phyloP scores from a whole-genome alignment of 2,113 vertebrate species.

The Okapia johnstoni region DNA sequence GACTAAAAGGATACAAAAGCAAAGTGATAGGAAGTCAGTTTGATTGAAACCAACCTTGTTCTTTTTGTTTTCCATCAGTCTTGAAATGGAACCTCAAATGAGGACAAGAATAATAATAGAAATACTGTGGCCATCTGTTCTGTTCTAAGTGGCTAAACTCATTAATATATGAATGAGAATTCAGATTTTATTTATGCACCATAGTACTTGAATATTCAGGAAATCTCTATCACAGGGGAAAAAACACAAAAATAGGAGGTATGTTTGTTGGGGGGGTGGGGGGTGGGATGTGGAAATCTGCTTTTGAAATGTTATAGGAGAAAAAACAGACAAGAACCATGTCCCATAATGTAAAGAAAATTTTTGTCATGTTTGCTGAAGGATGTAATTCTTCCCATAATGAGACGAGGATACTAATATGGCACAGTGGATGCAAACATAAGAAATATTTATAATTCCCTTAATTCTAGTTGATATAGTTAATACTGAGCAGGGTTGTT shows the following conservation, averaged over 20 bases:
- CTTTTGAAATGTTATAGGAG: neutral
- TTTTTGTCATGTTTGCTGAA: neutral
- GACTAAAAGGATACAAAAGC: slow-evolving; percentile 17
- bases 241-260: neutral
- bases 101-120: slow-evolving; percentile 41
- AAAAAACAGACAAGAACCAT: neutral
- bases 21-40: slow-evolving; percentile 14
- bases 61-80: slow-evolving; percentile 46
- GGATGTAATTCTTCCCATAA: neutral
- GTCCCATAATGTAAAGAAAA: neutral
- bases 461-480: neutral
- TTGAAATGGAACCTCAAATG: slow-evolving; percentile 59
- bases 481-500: neutral
- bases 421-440: neutral
- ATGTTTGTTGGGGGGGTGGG: neutral
- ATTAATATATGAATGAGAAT: slow-evolving; percentile 61
- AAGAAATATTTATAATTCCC: neutral
- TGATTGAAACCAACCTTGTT: slow-evolving; percentile 41
- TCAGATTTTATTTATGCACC: slow-evolving; percentile 20
- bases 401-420: neutral
- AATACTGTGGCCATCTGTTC: slow-evolving; percentile 46
- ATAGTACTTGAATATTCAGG: slow-evolving; percentile 18
- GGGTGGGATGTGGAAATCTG: neutral
- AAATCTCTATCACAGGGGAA: slow-evolving; percentile 8
- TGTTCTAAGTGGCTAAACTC: slow-evolving; percentile 50